phyloP scores from a whole-genome alignment of 2,113 vertebrate species.

The Physeter macrocephalus region DNA sequence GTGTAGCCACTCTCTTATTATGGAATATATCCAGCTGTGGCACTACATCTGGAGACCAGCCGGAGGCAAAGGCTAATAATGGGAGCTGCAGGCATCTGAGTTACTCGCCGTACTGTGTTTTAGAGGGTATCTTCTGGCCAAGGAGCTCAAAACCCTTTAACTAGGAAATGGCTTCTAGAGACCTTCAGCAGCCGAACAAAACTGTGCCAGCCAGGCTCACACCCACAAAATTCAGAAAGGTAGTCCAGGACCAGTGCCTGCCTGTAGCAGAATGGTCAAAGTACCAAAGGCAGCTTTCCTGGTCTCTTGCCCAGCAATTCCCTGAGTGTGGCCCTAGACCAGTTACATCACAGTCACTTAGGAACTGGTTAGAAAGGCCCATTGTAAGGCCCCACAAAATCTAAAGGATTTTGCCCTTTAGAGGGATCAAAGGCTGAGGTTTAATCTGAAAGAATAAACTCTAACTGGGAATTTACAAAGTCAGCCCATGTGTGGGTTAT shows the following conservation, averaged over 20 bases:
- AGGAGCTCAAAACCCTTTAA: slow-evolving; percentile 22
- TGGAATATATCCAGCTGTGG: slow-evolving; percentile 37
- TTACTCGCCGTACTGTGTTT: neutral
- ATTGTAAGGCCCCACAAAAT: neutral
- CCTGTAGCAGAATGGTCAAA: neutral
- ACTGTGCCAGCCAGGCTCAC: neutral
- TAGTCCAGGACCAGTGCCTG: neutral
- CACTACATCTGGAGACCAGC: slow-evolving; percentile 25
- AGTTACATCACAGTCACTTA: neutral
- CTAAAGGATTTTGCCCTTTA: neutral
- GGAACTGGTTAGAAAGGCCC: slow-evolving; percentile 4
- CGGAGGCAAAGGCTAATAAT: slow-evolving; percentile 38
- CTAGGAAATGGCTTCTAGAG: neutral
- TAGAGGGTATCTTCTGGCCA: slow-evolving; percentile 25
- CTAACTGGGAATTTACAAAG: slow-evolving; percentile 11
- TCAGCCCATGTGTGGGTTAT: neutral
- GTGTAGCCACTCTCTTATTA: slow-evolving; percentile 44
- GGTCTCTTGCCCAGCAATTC: neutral
- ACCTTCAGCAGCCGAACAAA: neutral
- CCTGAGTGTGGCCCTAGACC: neutral
- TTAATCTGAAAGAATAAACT: slow-evolving; percentile 5
- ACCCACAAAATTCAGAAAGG: neutral
- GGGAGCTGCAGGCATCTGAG: neutral
- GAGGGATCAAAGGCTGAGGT: neutral
- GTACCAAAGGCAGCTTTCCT: neutral